Evolutionary conservation across 2,888 invertebrate genomes (phyloP).

Genomic region (Orthonevra nobilis): DNA sequence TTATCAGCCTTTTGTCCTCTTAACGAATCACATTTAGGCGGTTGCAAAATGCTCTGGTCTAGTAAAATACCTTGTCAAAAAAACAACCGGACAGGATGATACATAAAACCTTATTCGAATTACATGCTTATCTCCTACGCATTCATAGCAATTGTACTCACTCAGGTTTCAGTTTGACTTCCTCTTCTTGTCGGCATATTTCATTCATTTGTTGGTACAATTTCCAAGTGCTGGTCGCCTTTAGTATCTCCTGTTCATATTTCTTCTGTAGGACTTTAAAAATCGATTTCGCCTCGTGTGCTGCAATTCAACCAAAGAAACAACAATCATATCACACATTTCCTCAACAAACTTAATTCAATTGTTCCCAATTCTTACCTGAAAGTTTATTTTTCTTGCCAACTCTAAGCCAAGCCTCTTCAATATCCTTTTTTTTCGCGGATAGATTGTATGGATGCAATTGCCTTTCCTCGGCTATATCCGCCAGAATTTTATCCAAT

Average conservation of each 20-base stretch:
- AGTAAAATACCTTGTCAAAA: too few species aligned
- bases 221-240: constrained; percentile 77
- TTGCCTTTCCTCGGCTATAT: constrained; percentile 77
- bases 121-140: too few species aligned
- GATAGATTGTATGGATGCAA: constrained; percentile 75
- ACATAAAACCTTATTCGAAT: too few species aligned
- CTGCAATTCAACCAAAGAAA: too few species aligned
- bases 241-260: constrained; percentile 77
- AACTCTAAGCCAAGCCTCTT: constrained; percentile 78
- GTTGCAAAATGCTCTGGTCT: too few species aligned
- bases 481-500: constrained; percentile 77
- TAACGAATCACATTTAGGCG: too few species aligned
- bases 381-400: constrained; percentile 78
- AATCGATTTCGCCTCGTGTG: constrained; percentile 78
- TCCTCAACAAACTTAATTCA: too few species aligned
- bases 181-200: constrained; percentile 72
- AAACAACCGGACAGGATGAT: too few species aligned
- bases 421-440: constrained; percentile 75
- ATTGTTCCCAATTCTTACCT: constrained; percentile 61
- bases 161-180: constrained; percentile 73
- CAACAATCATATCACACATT: not conserved
- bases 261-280: constrained; percentile 79
- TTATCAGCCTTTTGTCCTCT: too few species aligned
- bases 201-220: constrained; percentile 77
- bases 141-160: too few species aligned